Conservation (phyloP, 1,140 invertebrate genomes). For the Sycophila sp. region DNA sequence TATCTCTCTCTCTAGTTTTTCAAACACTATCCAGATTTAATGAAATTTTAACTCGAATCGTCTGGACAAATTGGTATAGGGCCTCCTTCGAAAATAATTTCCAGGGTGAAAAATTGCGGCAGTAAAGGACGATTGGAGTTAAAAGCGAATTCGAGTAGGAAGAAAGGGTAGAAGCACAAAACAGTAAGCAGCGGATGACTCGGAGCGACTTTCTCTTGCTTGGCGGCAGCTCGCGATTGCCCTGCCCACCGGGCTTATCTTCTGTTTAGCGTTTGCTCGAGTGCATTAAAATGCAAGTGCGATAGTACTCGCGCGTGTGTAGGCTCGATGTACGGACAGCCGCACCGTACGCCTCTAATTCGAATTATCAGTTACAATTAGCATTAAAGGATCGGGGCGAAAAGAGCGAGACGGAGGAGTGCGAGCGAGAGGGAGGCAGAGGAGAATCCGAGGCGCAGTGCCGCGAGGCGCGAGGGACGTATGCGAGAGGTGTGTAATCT, state of each 20-base stretch:
- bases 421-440: background rate
- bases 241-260: background rate
- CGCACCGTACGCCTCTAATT: constrained; percentile 21
- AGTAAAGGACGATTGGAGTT: too few relatives aligned
- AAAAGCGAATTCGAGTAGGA: too few relatives aligned
- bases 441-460: too few relatives aligned
- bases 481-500: constrained; percentile 35
- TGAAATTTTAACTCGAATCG: too few relatives aligned
- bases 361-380: constrained; percentile 34
- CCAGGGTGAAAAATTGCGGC: too few relatives aligned
- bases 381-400: background rate
- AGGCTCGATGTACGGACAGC: too few relatives aligned
- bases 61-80: too few relatives aligned
- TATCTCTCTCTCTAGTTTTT: too few relatives aligned
- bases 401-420: background rate
- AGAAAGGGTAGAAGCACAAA: background rate
- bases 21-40: too few relatives aligned
- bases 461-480: constrained; percentile 2
- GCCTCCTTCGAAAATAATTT: too few relatives aligned
- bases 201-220: background rate
- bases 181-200: background rate
- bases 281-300: constrained; percentile 15
- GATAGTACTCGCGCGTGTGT: too few relatives aligned
- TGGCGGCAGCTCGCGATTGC: background rate
- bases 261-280: constrained; percentile 8